A percentile compares a stretch with the other conserved stretches of the same genome.
Evolutionary conservation across 2,113 vertebrate species (phyloP).

Genomic region (Austrofundulus limnaeus): DNA sequence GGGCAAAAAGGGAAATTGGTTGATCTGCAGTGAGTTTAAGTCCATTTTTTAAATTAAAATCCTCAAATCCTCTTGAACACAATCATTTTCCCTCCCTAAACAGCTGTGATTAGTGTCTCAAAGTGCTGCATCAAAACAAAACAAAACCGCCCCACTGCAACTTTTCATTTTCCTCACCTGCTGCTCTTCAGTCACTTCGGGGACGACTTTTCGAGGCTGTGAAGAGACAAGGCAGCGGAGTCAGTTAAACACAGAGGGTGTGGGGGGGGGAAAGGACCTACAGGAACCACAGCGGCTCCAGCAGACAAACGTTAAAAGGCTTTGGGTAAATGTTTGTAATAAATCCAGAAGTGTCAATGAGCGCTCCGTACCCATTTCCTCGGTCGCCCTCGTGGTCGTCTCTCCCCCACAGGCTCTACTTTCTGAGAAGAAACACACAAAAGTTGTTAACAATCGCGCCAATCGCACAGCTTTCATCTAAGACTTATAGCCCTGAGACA

Average conservation of each 20-base stretch:
- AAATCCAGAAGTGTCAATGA: conserved; percentile 31
- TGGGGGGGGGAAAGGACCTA: neutral
- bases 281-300: conserved; percentile 8
- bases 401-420: conserved; percentile 91
- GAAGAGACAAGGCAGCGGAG: conserved; percentile 26
- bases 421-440: conserved; percentile 76
- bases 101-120: neutral
- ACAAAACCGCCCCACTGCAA: conserved; percentile 6
- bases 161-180: conserved; percentile 72
- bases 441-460: neutral
- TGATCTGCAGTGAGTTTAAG: too few species aligned
- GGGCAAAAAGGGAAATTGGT: neutral
- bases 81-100: neutral
- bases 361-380: conserved; percentile 95
- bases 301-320: conserved; percentile 11
- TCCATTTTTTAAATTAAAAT: too few species aligned
- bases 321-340: conserved; percentile 28
- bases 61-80: too few species aligned
- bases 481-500: neutral
- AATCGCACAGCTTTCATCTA: conserved; percentile 2
- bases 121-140: conserved; percentile 26
- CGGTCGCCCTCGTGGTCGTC: conserved; percentile 94
- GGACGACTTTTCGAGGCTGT: conserved; percentile 77
- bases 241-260: conserved; percentile 20
- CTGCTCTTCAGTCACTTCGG: conserved; percentile 69